Conservation (phyloP, 2,888 invertebrate species). For the Strigamia transsilvanica region DNA sequence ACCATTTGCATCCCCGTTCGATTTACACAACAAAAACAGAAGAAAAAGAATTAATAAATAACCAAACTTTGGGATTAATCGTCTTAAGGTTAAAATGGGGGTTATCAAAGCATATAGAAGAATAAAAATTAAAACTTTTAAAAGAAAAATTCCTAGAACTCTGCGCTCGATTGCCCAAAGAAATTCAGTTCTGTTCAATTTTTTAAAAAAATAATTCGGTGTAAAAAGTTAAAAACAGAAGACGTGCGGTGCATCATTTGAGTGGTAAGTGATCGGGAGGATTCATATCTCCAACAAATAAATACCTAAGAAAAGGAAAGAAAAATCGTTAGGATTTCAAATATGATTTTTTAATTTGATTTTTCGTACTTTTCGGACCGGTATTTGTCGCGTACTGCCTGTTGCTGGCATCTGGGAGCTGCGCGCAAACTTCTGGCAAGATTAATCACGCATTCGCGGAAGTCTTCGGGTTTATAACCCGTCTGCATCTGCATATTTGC, state of each 20-base stretch:
- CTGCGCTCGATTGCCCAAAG: not conserved
- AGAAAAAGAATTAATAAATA: not conserved
- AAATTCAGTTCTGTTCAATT: not conserved
- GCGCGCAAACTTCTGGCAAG: slow-evolving; percentile 76
- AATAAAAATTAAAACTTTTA: not conserved
- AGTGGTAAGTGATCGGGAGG: not conserved
- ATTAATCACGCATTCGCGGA: slow-evolving; percentile 74
- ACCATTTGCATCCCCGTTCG: not conserved
- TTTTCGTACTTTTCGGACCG: slow-evolving; percentile 66
- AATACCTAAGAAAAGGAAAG: not conserved
- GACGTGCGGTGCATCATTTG: not conserved
- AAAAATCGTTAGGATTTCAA: too few species aligned
- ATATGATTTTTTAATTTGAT: not conserved
- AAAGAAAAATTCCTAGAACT: not conserved
- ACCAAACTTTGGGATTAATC: not conserved
- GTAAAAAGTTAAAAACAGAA: slow-evolving; percentile 5
- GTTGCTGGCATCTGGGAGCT: slow-evolving; percentile 75
- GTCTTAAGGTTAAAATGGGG: not conserved
- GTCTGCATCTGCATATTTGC: slow-evolving; percentile 72
- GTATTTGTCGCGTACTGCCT: slow-evolving; percentile 90
- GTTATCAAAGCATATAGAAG: not conserved
- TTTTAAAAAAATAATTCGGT: not conserved
- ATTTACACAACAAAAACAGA: not conserved
- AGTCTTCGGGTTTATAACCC: slow-evolving; percentile 74
- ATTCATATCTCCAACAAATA: slow-evolving; percentile 9